phyloP scores from a whole-genome alignment of 2,797 vertebrate genomes.

The Semotilus atromaculatus region DNA sequence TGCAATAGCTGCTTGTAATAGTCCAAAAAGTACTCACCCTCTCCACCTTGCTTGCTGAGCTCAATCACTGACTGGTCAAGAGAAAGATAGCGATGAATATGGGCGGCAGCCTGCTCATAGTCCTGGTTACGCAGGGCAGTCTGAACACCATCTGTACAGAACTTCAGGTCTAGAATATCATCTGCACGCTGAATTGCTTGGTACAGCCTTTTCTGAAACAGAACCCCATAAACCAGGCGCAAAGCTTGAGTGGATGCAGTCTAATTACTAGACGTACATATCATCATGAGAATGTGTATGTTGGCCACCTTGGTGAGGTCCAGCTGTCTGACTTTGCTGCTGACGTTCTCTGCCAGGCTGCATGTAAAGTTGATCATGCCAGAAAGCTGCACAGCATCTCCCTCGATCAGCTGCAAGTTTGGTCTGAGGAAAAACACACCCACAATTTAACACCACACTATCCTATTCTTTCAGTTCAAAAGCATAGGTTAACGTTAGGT shows the following conservation, averaged over 20 bases:
- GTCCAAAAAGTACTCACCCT: slow-evolving; percentile 77
- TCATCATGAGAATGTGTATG: neutral
- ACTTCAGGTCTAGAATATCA: slow-evolving; percentile 97
- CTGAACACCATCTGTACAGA: slow-evolving; percentile 97
- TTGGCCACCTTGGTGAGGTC: slow-evolving; percentile 92
- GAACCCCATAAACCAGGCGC: neutral
- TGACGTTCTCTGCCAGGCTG: slow-evolving; percentile 96
- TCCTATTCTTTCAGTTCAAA: neutral
- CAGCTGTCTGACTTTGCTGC: slow-evolving; percentile 95
- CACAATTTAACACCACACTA: neutral
- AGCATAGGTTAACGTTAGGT: neutral
- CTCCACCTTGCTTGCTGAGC: slow-evolving; percentile 95
- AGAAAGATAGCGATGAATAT: slow-evolving; percentile 95
- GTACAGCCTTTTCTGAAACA: slow-evolving; percentile 91
- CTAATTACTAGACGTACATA: neutral
- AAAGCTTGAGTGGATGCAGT: neutral
- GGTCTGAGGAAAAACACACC: slow-evolving; percentile 77
- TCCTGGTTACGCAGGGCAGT: slow-evolving; percentile 92
- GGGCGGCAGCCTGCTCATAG: slow-evolving; percentile 95
- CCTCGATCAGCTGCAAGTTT: slow-evolving; percentile 93
- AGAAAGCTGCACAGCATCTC: slow-evolving; percentile 92
- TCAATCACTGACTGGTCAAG: slow-evolving; percentile 98
- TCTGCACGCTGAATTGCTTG: slow-evolving; percentile 97
- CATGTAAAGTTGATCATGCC: slow-evolving; percentile 98
- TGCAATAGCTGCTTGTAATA: neutral